Evolutionary conservation across 2,888 invertebrate genomes (phyloP).

Genomic region (Furcula furcula): DNA sequence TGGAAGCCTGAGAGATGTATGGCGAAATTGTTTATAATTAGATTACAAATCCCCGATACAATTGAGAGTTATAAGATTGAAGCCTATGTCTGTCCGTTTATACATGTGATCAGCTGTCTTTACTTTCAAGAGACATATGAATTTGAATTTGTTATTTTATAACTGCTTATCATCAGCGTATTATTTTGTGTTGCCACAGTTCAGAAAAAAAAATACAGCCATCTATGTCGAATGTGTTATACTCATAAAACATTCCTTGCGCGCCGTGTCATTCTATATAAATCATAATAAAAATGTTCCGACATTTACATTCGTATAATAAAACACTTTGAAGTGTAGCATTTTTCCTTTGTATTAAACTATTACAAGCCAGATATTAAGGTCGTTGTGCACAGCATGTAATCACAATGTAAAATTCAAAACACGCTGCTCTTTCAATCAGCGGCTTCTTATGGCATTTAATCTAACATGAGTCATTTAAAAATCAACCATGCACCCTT

Average conservation of each 20-base stretch:
- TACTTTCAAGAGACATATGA: too few relatives aligned
- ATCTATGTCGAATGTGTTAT: not conserved
- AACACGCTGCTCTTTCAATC: constrained; percentile 28
- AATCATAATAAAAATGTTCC: not conserved
- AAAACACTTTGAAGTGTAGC: not conserved
- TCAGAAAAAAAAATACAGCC: too few relatives aligned
- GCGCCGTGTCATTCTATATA: not conserved
- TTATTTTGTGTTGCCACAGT: too few relatives aligned
- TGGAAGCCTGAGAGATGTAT: too few relatives aligned
- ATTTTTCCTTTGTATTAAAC: constrained; percentile 2
- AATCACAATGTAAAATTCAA: constrained; percentile 8
- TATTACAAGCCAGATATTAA: constrained; percentile 10
- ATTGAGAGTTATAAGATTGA: too few relatives aligned
- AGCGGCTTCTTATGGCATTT: constrained; percentile 8
- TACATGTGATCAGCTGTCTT: too few relatives aligned
- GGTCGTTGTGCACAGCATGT: constrained; percentile 10
- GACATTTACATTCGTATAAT: not conserved
- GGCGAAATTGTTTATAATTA: too few relatives aligned
- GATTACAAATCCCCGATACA: too few relatives aligned
- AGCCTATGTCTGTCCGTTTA: too few relatives aligned
- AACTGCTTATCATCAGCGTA: too few relatives aligned
- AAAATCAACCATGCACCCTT: constrained; percentile 9
- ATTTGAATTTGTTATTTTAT: too few relatives aligned
- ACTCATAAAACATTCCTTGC: not conserved
- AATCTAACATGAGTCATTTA: constrained; percentile 2